These are phyloP conservation scores for Caranx melampygus DNA, from an alignment of 2,113 vertebrate species.

Conservation along the genomic window DNA sequence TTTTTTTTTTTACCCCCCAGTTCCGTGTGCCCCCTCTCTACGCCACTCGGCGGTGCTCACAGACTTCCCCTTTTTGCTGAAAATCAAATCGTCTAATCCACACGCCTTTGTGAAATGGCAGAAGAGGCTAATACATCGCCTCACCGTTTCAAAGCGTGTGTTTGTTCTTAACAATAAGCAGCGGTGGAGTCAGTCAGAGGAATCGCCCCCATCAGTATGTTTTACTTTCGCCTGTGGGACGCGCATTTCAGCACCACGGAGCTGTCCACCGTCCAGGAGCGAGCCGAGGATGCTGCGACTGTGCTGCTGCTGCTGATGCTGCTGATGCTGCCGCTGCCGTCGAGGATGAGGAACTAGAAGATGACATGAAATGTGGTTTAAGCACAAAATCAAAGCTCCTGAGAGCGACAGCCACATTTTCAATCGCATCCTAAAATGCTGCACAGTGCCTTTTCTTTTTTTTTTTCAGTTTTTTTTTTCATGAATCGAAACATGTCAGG, in stretches of 20 bases:
- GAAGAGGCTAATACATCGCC: constrained; percentile 8
- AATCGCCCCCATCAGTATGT: background rate
- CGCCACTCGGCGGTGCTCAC: constrained; percentile 85
- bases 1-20: background rate
- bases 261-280: constrained; percentile 64
- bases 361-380: constrained; percentile 24
- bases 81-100: constrained; percentile 54
- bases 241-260: constrained; percentile 73
- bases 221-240: constrained; percentile 17
- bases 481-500: background rate
- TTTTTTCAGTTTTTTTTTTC: background rate
- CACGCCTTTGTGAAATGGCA: constrained; percentile 47
- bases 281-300: background rate
- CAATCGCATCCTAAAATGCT: too few species aligned
- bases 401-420: background rate
- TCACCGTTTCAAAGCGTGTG: background rate
- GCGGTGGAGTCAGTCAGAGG: background rate
- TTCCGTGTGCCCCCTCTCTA: constrained; percentile 73
- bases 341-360: background rate
- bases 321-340: background rate
- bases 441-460: background rate
- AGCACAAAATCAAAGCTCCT: constrained; percentile 30
- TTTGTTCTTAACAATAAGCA: constrained; percentile 11
- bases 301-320: constrained; percentile 15
- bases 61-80: constrained; percentile 70